Base-by-base conservation (phyloP, 2,888 invertebrate species). In the Lithodes maja region DNA sequence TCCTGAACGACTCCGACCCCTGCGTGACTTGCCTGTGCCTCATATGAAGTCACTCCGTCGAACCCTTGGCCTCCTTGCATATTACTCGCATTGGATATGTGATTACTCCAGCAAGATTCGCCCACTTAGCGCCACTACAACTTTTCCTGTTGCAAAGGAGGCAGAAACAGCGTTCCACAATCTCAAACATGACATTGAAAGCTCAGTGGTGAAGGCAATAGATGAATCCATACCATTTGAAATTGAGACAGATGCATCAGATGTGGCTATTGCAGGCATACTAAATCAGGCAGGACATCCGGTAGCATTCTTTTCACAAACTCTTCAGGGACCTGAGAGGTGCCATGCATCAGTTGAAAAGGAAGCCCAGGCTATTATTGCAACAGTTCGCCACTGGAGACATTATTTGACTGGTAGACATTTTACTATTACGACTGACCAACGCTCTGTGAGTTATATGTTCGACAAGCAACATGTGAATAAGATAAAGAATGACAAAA, bases 391-490 rank as follows among this genome's bases (percentile, higher is more conserved):
- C 53, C 71, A 83, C 3, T 74, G 74, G 74, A 74, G 17, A 17
- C 74, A 74, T 50, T 83, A 74, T 33, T 74, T 83, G 2, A 15
- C 74, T 7, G 53, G 53, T 33, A 71, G 74, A 74, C 12, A 83
- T 69, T 83, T 83, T 74, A 54, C 17, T 74, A 55, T 82, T n/a
- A 53, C 50, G 1, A 82, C 54, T 1, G 82, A 82, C 68, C 55
- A 82, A 61, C 49, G 68, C 17, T 61, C 82, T 1, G 49, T 1
- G 49, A 55, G 17, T 7, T 2, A 54, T 61, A 82, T 82, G 82
- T 82, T 82, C 7, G 68, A 82, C 68, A 82, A 74, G 33, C 12
- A 74, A 74, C 74, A 74, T n/a, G 3, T n/a, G 74, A 74, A 17
- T 17, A 74, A 74, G 17, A 33, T 74, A n/a, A 74, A 74, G 74